Base-by-base conservation (phyloP, 2,888 invertebrate genomes). In the Acronicta psi region DNA sequence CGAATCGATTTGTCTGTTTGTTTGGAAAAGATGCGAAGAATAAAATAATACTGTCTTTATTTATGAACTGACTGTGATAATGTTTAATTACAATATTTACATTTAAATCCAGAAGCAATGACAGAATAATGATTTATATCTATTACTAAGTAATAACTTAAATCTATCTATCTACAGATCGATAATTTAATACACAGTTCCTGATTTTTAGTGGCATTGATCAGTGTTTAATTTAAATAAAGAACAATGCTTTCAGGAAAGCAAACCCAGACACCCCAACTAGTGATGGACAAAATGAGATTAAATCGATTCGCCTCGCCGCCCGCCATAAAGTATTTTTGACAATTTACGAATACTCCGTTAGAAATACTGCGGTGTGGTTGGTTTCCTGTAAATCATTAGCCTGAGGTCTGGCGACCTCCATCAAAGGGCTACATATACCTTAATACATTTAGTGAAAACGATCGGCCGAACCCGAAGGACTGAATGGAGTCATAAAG, bases 401-500 rank as follows among this genome's bases (percentile, higher is more conserved):
- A 81, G 59, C 80, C 86, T 90, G 91, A 89, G 90, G 90, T 92
- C 91, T 89, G 72, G 89, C 81, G 87, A 89, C 87, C 76, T 78
- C 82, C 83, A 77, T 84, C 82, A 82, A 82, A 82, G 79, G 77
- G 75, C 69, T 77, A 66, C 74, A 74, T 72, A 71, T 78, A 83
- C 79, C 82, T 83, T 79, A 76, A 75, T 79, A 77, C 70, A 81
- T 83, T 86, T 85, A 85, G 88, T 89, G 88, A 89, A 91, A 90
- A 88, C 82, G 86, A 88, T 88, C 85, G 72, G 73, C 70, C 69
- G 71, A 72, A 73, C 74, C 79, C 81, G 73, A 68, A 71, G 61
- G 70, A 75, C 80, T 91, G 81, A 91, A 92, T 91, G 89, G 92
- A 91, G 92, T 83, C 90, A 91, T 92, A 92, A 92, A 92, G 73